Base-by-base conservation (phyloP, 2,113 vertebrate genomes). In the Myiopsitta monachus region DNA sequence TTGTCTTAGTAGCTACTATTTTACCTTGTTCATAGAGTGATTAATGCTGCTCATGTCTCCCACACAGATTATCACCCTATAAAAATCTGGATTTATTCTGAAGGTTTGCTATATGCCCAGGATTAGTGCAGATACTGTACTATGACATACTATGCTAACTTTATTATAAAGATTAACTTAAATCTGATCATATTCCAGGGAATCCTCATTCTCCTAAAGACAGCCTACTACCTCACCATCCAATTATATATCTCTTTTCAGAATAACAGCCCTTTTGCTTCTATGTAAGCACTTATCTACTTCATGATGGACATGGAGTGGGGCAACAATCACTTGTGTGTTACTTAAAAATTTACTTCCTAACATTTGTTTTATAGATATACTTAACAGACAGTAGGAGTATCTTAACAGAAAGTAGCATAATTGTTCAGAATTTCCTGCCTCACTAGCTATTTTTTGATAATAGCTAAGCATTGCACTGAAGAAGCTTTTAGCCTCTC, bases 271-370 rank as follows among this genome's bases (percentile, higher is more conserved):
- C 14, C 12, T 75, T 85, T 43, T 21, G 13, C 31, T 90, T 69
- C 62, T 68, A 9, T 16, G 43, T 18, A 75, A 44, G 28, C 30
- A 88, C 28, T 64, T 18, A 43, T 33, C 24, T 68, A 4, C 47
- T 68, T 80, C 1, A 0, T 15, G 61, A 54, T 2, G 10, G 36
- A 61, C 16, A 44, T 24, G 12, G 26, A 80, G 28, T 8, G 7
- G 5, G 10, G 46, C 6, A 2, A 31, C 62, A 75, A 33, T 24
- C 54, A 87, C 1, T 0, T 7, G 66, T 5, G 2, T 6, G 11
- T 16, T 41, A 67, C 26, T 54, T 43, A 5, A 1, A 85, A 36
- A 21, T 44, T 83, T 69, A n/a, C 38, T 66, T 80, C 49, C 64
- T 41, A 73, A 26, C 28, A 62, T 41, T 62, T 69, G 12, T 75